A percentile compares a stretch with the other conserved stretches of the same genome.
Evolutionary conservation across 2,888 invertebrate species (phyloP).

Genomic region (Synanthedon vespiformis): DNA sequence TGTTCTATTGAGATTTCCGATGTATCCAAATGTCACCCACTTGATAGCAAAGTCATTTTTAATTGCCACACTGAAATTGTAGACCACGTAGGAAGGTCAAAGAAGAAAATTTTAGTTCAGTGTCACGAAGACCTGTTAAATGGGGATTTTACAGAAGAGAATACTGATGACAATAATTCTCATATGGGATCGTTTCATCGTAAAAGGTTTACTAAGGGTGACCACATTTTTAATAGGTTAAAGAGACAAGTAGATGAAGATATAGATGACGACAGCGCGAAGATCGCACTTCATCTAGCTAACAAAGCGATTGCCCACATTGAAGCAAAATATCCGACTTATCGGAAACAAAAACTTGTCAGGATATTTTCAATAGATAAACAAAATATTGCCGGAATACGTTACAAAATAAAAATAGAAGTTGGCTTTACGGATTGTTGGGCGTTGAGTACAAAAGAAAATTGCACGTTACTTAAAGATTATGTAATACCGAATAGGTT

Average conservation of each 20-base stretch:
- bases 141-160: slow-evolving; percentile 12
- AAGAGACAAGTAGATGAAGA: slow-evolving; percentile 27
- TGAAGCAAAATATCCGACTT: slow-evolving; percentile 55
- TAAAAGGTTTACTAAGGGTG: slow-evolving; percentile 3
- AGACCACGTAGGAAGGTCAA: slow-evolving; percentile 34
- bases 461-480: slow-evolving; percentile 30
- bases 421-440: slow-evolving; percentile 48
- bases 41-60: slow-evolving; percentile 11
- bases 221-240: slow-evolving; percentile 9
- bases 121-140: slow-evolving; percentile 16
- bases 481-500: slow-evolving; percentile 30
- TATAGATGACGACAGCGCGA: slow-evolving; percentile 40
- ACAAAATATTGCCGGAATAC: slow-evolving; percentile 50
- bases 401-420: slow-evolving; percentile 56
- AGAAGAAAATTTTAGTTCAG: slow-evolving; percentile 36
- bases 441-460: slow-evolving; percentile 34
- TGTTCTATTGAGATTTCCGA: slow-evolving; percentile 14
- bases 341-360: slow-evolving; percentile 44
- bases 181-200: slow-evolving; percentile 8
- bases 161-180: slow-evolving; percentile 4
- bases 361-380: slow-evolving; percentile 52
- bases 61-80: slow-evolving; percentile 53
- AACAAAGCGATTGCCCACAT: slow-evolving; percentile 47
- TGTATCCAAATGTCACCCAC: slow-evolving; percentile 1
- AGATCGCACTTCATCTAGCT: slow-evolving; percentile 37